A percentile compares a stretch with the other conserved stretches of the same genome.
Evolutionary conservation across 37 sponge, comb jelly and placozoan species (phyloP).

Genomic region (Agelas oroides): DNA sequence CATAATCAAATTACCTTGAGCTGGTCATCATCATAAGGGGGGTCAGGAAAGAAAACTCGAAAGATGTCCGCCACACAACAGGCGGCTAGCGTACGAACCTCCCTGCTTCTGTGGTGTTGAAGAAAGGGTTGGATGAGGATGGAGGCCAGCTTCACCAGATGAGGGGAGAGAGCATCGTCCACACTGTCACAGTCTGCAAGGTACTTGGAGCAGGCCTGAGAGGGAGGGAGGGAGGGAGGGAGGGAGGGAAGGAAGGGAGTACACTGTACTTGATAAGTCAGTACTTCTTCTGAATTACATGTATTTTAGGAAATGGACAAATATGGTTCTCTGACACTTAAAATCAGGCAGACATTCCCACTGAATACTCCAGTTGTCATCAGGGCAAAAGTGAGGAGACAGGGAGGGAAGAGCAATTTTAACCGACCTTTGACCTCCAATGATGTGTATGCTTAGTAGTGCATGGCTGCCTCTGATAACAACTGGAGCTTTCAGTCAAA

Average conservation of each 20-base stretch:
- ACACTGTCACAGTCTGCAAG: slow-evolving; percentile 32
- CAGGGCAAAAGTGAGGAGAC: too few species aligned
- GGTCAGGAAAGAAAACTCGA: slow-evolving; percentile 81
- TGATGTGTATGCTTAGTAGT: too few species aligned
- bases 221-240: background rate
- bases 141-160: slow-evolving; percentile 14
- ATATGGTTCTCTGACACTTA: too few species aligned
- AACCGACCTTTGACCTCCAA: too few species aligned
- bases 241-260: background rate
- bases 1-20: slow-evolving; percentile 75
- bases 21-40: slow-evolving; percentile 83
- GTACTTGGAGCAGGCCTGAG: slow-evolving; percentile 32
- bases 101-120: slow-evolving; percentile 49
- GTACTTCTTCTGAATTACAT: too few species aligned
- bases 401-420: too few species aligned
- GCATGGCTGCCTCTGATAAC: too few species aligned
- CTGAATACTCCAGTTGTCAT: too few species aligned
- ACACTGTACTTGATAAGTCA: too few species aligned
- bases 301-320: too few species aligned
- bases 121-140: slow-evolving; percentile 38
- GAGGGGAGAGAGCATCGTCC: slow-evolving; percentile 31
- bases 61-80: slow-evolving; percentile 81
- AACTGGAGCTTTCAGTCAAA: too few species aligned
- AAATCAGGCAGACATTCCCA: too few species aligned
- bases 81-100: slow-evolving; percentile 69